Evolutionary conservation across 2,797 vertebrate species (phyloP), one percentile per base, ranked within the genome.

Genomic region (Lepus oiostolus): DNA sequence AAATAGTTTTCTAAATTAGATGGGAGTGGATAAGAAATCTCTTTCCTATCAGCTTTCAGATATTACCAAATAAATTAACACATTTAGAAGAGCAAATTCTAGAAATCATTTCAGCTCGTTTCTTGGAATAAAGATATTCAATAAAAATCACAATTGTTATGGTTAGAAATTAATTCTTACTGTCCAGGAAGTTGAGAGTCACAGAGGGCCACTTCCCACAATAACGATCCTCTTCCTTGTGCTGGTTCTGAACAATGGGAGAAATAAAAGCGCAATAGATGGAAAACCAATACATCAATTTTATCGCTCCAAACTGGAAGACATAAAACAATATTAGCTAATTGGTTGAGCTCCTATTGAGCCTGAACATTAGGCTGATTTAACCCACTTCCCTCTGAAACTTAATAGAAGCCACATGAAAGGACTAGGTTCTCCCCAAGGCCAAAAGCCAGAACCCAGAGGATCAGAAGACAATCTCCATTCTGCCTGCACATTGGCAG

Each of bases 121-220:
- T 85, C 42, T 90, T 42, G 5, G 13, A 89, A 67, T 74, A 70
- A 92, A 75, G n/a, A 81, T 65, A 67, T 22, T 91, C 22, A 42
- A n/a, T 63, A 83, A 88, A 88, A 83, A 90, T 54, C 5, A 21
- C 5, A 16, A 28, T 72, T 4, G 14, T 84, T 47, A 32, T 75
- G 11, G 5, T 74, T 58, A 79, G 52, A 7, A 83, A 85, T 84
- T 91, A 85, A 79, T 85, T 70, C 8, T 83, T 92, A 65, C 38
- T 88, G 0, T 75, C 50, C 50, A 63, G 6, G 70, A 87, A 52
- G 3, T 72, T 90, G n/a, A 76, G 30, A 89, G 22, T 82, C 58
- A 47, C 17, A 60, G 5, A 82, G 12, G 60, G 7, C 17, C 6
- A 28, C n/a, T 68, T 93, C 22, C 38, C 54, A 81, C 65, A 89